Conservation (phyloP, 2,113 vertebrate genomes). For the Dicerorhinus sumatrensis region DNA sequence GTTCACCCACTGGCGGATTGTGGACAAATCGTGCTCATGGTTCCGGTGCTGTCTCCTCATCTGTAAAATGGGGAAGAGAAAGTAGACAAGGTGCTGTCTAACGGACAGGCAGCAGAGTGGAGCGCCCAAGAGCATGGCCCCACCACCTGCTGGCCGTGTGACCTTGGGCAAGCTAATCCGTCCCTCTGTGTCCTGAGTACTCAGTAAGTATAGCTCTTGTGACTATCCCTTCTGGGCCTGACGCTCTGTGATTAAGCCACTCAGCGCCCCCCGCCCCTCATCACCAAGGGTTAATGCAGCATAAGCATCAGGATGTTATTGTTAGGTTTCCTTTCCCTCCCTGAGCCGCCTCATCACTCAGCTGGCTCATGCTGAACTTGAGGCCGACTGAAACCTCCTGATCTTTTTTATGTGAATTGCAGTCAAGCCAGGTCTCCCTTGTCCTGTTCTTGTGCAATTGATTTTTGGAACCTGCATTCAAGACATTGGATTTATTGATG, state of each 20-base stretch:
- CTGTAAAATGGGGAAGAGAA: slow-evolving; percentile 77
- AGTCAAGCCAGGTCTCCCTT: slow-evolving; percentile 72
- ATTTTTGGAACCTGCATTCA: slow-evolving; percentile 69
- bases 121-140: background rate
- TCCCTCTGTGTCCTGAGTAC: background rate
- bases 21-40: background rate
- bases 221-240: background rate
- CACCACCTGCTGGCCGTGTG: background rate
- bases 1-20: background rate
- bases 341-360: background rate
- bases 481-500: slow-evolving; percentile 74
- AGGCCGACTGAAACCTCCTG: slow-evolving; percentile 45
- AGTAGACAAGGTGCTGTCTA: slow-evolving; percentile 68
- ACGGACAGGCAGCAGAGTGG: background rate
- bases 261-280: accelerated
- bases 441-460: slow-evolving; percentile 70
- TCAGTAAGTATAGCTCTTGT: background rate
- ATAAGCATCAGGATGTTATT: background rate
- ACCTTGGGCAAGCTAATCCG: background rate
- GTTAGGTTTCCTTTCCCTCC: background rate
- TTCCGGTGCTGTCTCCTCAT: slow-evolving; percentile 42
- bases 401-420: slow-evolving; percentile 66
- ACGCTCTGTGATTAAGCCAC: background rate
- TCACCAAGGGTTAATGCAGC: background rate
- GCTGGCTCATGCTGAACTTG: slow-evolving; percentile 37